Base-by-base conservation (phyloP, 2,113 vertebrate species). In the Albula goreensis region DNA sequence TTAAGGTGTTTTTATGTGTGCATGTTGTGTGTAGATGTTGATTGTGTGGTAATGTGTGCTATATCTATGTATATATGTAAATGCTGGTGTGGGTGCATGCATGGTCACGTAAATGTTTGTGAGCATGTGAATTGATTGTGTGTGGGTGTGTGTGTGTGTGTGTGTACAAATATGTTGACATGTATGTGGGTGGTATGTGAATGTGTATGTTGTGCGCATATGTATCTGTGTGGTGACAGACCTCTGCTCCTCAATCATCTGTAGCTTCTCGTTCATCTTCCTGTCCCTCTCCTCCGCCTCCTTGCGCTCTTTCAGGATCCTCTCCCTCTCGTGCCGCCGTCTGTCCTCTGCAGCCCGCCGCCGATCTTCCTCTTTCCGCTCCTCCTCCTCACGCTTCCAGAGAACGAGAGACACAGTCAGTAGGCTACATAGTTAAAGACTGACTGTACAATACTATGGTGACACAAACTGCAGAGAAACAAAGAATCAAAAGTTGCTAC, bases 321-420 rank as follows among this genome's bases (percentile, higher is more conserved):
- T 88, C 83, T 91, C 89, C 79, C 82, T 88, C 81, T 95, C 94
- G 91, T 91, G 92, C 25, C 85, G 87, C 82, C 87, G 77, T 5
- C 85, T 86, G 83, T 94, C 92, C 84, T 94, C 94, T 81, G 84
- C 83, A 11, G 88, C 89, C 63, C 93, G 87, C 77, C 86, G 88
- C 31, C 92, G 91, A 82, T 94, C 94, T 57, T 92, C 90, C 85
- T 93, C 91, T 82, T 91, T 91, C 50, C 93, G 87, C 89, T 92
- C 85, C 88, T 93, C 90, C 85, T 93, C 93, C 85, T 93, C 94
- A 0, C 90, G 90, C 93, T 93, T 87, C 2, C 50, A n/a, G 51
- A 88, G 49, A 86, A 53, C 17, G 13, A 77, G 31, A 77, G 13
- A 31, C 49, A 41, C 22, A 11, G 15, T 9, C 12, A 17, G 81